Base-by-base conservation (phyloP, 2,797 vertebrate species). In the Phoeniculus purpureus region DNA sequence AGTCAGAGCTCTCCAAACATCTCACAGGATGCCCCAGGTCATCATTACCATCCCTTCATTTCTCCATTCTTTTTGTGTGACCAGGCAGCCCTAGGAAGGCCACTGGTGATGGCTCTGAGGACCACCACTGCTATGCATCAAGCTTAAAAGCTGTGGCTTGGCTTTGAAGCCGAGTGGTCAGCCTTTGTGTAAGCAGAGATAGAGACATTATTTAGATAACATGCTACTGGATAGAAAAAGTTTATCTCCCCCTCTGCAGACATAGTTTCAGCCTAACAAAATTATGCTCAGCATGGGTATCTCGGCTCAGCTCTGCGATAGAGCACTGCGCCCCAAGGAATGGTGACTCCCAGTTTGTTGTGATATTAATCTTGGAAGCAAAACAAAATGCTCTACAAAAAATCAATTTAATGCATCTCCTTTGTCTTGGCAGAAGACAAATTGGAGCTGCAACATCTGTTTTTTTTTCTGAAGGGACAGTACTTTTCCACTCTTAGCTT, bases 401-500 rank as follows among this genome's bases (percentile, higher is more conserved):
- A 89, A 96, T 96, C 93, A 81, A 67, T 94, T 93, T 91, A 89
- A 82, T 78, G 87, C 95, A 93, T 96, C 93, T 93, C 93, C 88
- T 96, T 94, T 95, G 94, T 95, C 87, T 95, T 95, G 94, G 92
- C 92, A 86, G 91, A 92, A 94, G 87, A 94, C 89, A 93, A 88
- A 94, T 70, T 85, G 78, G 81, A 96, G 87, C 87, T 81, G 89
- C 95, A 94, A 92, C 93, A 96, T 96, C 89, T 96, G 95, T 85
- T 96, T 96, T 94, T 96, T 94, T 95, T 94, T 89, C 82, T 83
- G 87, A 91, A 73, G 82, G 87, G 81, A 71, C 12, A 87, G 93
- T 94, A 93, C 89, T 96, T 96, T 96, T 96, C 94, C 95, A 94
- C 77, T 92, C 89, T 83, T 87, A 84, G 86, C 87, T 96, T 95